A percentile compares a stretch with the other conserved stretches of the same genome.
Conservation (phyloP, 2,797 vertebrate genomes). For the Columba guinea region DNA sequence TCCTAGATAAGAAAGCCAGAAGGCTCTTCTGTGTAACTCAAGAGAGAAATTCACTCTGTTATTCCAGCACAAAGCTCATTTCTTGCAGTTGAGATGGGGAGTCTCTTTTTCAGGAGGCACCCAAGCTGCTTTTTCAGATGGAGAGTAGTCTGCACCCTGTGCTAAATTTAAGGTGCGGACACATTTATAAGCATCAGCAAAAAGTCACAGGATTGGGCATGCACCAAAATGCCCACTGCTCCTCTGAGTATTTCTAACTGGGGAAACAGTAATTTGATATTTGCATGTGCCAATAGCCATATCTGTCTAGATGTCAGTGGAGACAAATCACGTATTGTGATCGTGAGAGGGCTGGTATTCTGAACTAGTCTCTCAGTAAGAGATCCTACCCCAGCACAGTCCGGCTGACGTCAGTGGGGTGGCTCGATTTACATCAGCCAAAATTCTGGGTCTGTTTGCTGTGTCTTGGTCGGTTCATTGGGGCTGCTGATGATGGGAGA, state of each 20-base stretch:
- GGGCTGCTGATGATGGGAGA: not conserved
- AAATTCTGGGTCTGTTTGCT: not conserved
- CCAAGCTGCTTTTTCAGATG: not conserved
- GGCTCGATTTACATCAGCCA: not conserved
- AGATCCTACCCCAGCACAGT: not conserved
- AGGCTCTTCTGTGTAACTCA: not conserved
- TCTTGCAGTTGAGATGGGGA: not conserved
- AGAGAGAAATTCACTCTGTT: not conserved
- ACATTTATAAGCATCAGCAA: not conserved
- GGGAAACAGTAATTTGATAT: not conserved
- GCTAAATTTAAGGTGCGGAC: conserved; percentile 26
- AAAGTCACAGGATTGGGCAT: not conserved
- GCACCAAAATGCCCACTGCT: not conserved
- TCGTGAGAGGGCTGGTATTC: not conserved
- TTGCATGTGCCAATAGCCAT: not conserved
- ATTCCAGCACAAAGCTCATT: not conserved
- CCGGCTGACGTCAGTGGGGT: conserved; percentile 2
- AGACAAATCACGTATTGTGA: not conserved
- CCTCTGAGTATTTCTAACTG: not conserved
- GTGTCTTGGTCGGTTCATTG: accelerated
- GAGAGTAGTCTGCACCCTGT: not conserved
- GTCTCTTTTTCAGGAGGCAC: not conserved
- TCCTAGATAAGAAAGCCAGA: not conserved
- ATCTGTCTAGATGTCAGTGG: not conserved
- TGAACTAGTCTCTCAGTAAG: not conserved